Base-by-base conservation (phyloP, 2,888 invertebrate species). In the Yponomeuta malinellus region DNA sequence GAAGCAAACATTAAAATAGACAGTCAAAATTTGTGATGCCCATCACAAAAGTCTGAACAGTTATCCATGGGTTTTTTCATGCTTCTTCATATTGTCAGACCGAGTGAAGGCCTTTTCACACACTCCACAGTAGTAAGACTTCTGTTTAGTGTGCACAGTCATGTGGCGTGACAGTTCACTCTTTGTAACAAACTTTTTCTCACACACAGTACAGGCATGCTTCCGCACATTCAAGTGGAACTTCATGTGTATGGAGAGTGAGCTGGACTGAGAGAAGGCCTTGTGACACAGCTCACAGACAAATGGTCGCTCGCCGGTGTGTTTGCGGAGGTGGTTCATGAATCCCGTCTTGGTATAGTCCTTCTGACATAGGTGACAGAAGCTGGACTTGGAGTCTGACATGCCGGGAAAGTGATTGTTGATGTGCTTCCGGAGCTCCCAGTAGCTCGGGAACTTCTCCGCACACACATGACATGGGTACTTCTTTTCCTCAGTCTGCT, bases 141-240 rank as follows among this genome's bases (percentile, higher is more conserved):
- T 93, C 76, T 93, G 93, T 77, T 93, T 93, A 23, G 93, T 93
- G 75, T 93, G 93, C 71, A 93, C 93, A 33, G 93, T 93, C 93
- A 93, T 93, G 79, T 93, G 93, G 66, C 93, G 89, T n/a, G 93
- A 93, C 71, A 93, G 81, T 83, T 93, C 93, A 86, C 92, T 92
- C 79, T 93, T 93, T 65, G 93, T 93, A 23, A 93, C 93, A 87
- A 93, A 93, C 78, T 93, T 93, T 79, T 93, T 93, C 79, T 93
- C 93, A 79, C 93, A 93, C 63, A 93, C 89, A 2, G 92, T 92
- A 79, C 93, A 93, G 59, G 89, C 89, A 83, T 93, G 93, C 78
- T 93, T 93, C 67, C 93, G 87, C 59, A 93, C 93, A 83, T 93
- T 93, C 8, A 93, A 81, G 74, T 93, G 93, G 75, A 93, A 93